Evolutionary conservation across 2,113 vertebrate genomes (phyloP).

Genomic region (Microcebus lehilahytsara): DNA sequence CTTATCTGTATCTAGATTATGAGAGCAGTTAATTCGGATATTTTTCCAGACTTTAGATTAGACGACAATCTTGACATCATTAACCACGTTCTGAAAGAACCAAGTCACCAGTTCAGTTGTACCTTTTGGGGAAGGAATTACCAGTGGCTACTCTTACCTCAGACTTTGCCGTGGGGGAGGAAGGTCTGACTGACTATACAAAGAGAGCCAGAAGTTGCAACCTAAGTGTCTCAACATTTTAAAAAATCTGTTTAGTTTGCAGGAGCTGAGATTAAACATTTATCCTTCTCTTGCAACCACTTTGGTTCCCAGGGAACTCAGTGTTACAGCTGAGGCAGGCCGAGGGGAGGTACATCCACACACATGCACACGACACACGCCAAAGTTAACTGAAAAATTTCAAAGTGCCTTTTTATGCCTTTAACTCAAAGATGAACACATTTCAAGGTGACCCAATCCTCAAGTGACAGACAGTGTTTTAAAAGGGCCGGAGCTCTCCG

Average conservation of each 20-base stretch:
- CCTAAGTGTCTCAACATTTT: constrained; percentile 34
- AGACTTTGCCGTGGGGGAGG: constrained; percentile 22
- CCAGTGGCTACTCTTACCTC: constrained; percentile 23
- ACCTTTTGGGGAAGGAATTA: constrained; percentile 48
- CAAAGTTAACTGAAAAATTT: constrained; percentile 61
- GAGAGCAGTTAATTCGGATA: not conserved
- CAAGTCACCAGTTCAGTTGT: not conserved
- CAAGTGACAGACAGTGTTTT: constrained; percentile 73
- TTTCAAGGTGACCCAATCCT: constrained; percentile 78
- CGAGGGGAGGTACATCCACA: not conserved
- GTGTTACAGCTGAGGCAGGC: not conserved
- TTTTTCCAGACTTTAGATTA: constrained; percentile 5
- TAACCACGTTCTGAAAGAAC: constrained; percentile 8
- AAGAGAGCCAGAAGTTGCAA: constrained; percentile 43
- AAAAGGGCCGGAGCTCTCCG: constrained; percentile 71
- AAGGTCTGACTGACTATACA: constrained; percentile 16
- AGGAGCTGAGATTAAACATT: constrained; percentile 71
- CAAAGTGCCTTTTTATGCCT: constrained; percentile 74
- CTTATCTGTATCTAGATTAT: not conserved
- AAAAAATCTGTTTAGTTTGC: constrained; percentile 35
- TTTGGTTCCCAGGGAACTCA: constrained; percentile 64
- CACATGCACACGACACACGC: constrained; percentile 35
- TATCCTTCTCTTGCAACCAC: constrained; percentile 33
- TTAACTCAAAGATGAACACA: constrained; percentile 77
- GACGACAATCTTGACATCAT: constrained; percentile 33